Percentiles rank a stretch among this genome's conserved stretches.
These are phyloP conservation scores for Drosophila pseudotalamancana DNA, from an alignment of 2,888 invertebrate species.

Conservation along the genomic window DNA sequence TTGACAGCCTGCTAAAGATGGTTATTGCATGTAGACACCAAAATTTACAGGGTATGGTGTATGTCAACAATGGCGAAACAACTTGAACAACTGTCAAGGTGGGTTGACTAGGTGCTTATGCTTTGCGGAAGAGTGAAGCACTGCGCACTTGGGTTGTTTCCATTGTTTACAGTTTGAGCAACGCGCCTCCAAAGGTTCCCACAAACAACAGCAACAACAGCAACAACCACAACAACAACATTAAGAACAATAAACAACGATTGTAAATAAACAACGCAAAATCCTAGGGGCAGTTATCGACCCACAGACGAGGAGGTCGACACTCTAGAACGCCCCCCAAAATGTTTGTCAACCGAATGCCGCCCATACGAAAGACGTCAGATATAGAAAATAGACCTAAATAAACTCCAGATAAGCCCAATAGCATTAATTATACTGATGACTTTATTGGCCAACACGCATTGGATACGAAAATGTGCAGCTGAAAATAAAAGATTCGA, in stretches of 20 bases:
- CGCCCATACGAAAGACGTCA: not conserved
- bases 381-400: slow-evolving; percentile 2
- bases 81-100: slow-evolving; percentile 3
- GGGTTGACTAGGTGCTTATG: not conserved
- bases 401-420: not conserved
- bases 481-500: not conserved
- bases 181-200: slow-evolving; percentile 48
- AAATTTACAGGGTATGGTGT: slow-evolving; percentile 6
- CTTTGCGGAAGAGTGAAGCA: not conserved
- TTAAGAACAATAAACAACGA: not conserved
- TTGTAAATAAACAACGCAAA: slow-evolving; percentile 30
- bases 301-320: slow-evolving; percentile 22
- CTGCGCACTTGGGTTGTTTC: slow-evolving; percentile 54
- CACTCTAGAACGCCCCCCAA: slow-evolving; percentile 30
- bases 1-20: too few species aligned
- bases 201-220: slow-evolving; percentile 7
- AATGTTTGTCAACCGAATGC: not conserved
- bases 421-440: not conserved
- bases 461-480: not conserved
- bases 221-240: not conserved
- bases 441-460: too few species aligned
- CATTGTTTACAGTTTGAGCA: slow-evolving; percentile 34
- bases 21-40: too few species aligned
- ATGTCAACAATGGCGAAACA: not conserved
- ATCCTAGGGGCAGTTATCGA: slow-evolving; percentile 46